phyloP scores from a whole-genome alignment of 2,797 vertebrate genomes.

The Dendrocincla tyrannina region DNA sequence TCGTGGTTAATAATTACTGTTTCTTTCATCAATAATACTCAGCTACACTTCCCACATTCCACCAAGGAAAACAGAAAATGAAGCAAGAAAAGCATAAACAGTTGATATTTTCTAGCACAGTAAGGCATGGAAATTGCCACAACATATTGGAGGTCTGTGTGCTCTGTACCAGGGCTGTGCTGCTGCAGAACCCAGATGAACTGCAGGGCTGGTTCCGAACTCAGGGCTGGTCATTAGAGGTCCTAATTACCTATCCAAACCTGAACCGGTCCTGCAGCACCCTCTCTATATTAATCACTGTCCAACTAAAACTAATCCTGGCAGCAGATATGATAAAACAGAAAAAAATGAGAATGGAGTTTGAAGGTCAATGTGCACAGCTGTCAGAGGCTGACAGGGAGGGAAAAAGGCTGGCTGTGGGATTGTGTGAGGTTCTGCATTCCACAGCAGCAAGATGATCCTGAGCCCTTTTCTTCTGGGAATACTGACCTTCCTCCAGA shows the following conservation, averaged over 20 bases:
- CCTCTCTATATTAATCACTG: slow-evolving; percentile 63
- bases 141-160: slow-evolving; percentile 3
- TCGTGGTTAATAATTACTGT: background rate
- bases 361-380: slow-evolving; percentile 58
- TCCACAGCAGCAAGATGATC: background rate
- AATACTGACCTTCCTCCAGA: background rate
- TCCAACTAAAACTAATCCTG: slow-evolving; percentile 66
- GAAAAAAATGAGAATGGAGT: background rate
- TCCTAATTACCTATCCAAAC: slow-evolving; percentile 69
- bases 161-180: background rate
- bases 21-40: background rate
- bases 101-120: background rate
- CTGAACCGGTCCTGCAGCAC: slow-evolving; percentile 48
- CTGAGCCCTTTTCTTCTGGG: background rate
- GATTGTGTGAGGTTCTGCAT: background rate
- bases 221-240: slow-evolving; percentile 20
- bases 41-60: background rate
- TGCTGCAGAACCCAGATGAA: slow-evolving; percentile 51
- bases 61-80: slow-evolving; percentile 10
- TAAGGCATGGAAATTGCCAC: slow-evolving; percentile 1
- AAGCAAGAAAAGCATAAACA: background rate
- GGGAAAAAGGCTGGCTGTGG: background rate
- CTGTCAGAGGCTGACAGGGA: background rate
- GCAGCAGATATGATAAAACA: slow-evolving; percentile 45
- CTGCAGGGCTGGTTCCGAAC: slow-evolving; percentile 3